phyloP scores from a whole-genome alignment of 2,113 vertebrate species.

The Centropristis striata region DNA sequence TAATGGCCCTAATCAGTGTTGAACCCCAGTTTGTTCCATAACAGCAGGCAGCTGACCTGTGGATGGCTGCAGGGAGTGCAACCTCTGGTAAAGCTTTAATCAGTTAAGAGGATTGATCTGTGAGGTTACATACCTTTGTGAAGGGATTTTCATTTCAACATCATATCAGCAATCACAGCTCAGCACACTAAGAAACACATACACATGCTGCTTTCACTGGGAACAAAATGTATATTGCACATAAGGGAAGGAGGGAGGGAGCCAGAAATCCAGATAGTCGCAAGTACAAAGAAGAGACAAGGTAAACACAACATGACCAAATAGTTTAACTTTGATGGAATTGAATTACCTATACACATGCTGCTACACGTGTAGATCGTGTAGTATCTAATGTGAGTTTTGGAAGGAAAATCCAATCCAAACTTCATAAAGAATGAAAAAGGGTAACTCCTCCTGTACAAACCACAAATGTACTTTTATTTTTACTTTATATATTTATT shows the following conservation, averaged over 20 bases:
- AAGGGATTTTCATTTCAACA: constrained; percentile 73
- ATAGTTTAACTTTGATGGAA: neutral
- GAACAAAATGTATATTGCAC: constrained; percentile 10
- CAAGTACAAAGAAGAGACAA: neutral
- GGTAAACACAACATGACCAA: neutral
- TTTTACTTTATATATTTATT: neutral
- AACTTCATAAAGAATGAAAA: neutral
- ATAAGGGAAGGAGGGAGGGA: neutral
- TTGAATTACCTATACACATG: neutral
- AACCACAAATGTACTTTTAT: neutral
- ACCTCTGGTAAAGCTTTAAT: constrained; percentile 70
- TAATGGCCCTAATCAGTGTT: constrained; percentile 28
- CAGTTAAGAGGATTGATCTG: constrained; percentile 78
- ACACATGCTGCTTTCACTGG: neutral
- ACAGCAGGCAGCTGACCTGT: constrained; percentile 60
- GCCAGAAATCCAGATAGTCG: neutral
- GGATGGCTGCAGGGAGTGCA: constrained; percentile 41
- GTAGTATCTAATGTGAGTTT: neutral
- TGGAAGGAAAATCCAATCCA: neutral
- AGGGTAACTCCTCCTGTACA: neutral
- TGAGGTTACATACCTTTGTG: constrained; percentile 65
- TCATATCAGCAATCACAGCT: constrained; percentile 51
- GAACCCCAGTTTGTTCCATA: constrained; percentile 50
- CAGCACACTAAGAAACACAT: constrained; percentile 23
- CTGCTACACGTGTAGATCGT: neutral